These are phyloP conservation scores for Ophion ellenae DNA, from an alignment of 2,888 invertebrate species.

Conservation along the genomic window DNA sequence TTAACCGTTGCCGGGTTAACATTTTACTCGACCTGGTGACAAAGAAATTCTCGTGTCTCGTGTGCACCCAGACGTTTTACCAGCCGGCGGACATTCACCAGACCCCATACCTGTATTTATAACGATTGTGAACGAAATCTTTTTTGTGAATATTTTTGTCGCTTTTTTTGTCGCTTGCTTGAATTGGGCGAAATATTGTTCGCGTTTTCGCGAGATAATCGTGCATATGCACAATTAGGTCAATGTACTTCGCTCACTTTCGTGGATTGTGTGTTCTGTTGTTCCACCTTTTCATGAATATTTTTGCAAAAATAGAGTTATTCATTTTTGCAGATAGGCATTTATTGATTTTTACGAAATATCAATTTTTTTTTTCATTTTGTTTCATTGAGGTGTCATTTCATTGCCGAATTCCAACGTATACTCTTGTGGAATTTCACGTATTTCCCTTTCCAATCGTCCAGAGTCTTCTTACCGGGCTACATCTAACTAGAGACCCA, in stretches of 20 bases:
- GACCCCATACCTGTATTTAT: not conserved
- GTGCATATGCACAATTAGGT: not conserved
- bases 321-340: not conserved
- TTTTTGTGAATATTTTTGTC: not conserved
- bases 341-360: too few relatives aligned
- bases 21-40: constrained; percentile 5
- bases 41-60: constrained; percentile 19
- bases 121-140: not conserved
- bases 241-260: not conserved
- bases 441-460: too few relatives aligned
- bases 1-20: constrained; percentile 25
- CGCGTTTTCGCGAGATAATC: not conserved
- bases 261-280: not conserved
- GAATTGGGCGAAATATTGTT: not conserved
- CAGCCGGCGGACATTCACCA: constrained; percentile 21
- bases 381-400: too few relatives aligned
- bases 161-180: not conserved
- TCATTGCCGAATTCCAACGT: too few relatives aligned
- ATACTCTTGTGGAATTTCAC: too few relatives aligned
- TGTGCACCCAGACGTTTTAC: constrained; percentile 20
- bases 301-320: not conserved
- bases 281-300: not conserved
- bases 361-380: too few relatives aligned
- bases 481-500: too few relatives aligned
- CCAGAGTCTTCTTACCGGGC: too few relatives aligned